These are phyloP conservation scores for Eudemis profundana DNA, from an alignment of 2,888 invertebrate genomes.

Conservation along the genomic window DNA sequence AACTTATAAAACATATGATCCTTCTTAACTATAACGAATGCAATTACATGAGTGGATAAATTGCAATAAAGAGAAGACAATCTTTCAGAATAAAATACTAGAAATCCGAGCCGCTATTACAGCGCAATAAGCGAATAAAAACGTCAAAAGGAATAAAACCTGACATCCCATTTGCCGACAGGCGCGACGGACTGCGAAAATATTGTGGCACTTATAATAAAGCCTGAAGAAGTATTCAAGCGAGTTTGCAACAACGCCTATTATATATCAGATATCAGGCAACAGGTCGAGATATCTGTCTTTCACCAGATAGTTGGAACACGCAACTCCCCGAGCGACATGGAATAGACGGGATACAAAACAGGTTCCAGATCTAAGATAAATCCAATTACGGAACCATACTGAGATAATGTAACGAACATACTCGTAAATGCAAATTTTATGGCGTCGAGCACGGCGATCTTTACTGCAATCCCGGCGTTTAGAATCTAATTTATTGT, in stretches of 20 bases:
- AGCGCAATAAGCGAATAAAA: constrained; percentile 45
- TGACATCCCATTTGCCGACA: constrained; percentile 49
- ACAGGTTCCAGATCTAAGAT: constrained; percentile 50
- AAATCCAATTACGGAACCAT: constrained; percentile 54
- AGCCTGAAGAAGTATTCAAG: constrained; percentile 44
- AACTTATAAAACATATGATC: neutral
- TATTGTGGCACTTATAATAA: constrained; percentile 66
- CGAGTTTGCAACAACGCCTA: constrained; percentile 11
- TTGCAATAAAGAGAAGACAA: neutral
- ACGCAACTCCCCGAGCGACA: constrained; percentile 29
- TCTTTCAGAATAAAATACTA: constrained; percentile 7
- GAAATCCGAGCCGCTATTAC: constrained; percentile 31
- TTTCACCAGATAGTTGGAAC: constrained; percentile 24
- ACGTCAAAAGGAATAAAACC: constrained; percentile 41
- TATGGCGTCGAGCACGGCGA: constrained; percentile 21
- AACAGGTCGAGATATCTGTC: constrained; percentile 22
- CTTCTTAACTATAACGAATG: neutral
- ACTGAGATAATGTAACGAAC: constrained; percentile 48
- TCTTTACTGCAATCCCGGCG: constrained; percentile 14
- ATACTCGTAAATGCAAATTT: constrained; percentile 46
- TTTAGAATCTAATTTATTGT: constrained; percentile 30
- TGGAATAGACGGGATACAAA: constrained; percentile 33
- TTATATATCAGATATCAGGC: constrained; percentile 30
- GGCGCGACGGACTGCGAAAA: constrained; percentile 60
- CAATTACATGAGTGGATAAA: constrained; percentile 9